phyloP scores from a whole-genome alignment of 1,140 invertebrate species.

The Holotrichia oblita region DNA sequence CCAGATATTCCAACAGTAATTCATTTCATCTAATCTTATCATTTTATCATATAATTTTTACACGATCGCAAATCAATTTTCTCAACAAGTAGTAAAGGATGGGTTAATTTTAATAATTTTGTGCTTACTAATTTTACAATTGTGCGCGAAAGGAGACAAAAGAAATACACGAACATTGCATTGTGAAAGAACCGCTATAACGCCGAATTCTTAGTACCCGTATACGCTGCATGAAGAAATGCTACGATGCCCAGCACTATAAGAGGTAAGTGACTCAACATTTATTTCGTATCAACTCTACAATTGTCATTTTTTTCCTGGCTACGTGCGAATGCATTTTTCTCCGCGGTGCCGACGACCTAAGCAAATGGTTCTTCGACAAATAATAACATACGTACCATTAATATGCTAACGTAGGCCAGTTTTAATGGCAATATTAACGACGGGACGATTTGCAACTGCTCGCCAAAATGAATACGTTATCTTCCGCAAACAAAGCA shows the following conservation, averaged over 20 bases:
- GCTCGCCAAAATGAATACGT: neutral
- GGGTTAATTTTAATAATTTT: neutral
- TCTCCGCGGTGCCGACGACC: conserved; percentile 16
- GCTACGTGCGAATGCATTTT: conserved; percentile 18
- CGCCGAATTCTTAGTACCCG: neutral
- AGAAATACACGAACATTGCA: neutral
- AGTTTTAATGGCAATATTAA: conserved; percentile 30
- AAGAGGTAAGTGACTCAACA: conserved; percentile 55
- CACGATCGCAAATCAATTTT: too few species aligned
- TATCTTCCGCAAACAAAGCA: conserved; percentile 26
- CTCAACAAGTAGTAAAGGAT: neutral
- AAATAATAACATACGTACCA: neutral
- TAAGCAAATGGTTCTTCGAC: conserved; percentile 8
- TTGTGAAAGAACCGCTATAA: conserved; percentile 3
- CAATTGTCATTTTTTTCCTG: conserved; percentile 21
- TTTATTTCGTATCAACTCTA: conserved; percentile 5
- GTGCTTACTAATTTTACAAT: neutral
- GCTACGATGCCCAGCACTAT: conserved; percentile 60
- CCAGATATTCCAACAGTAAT: neutral
- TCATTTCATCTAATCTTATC: neutral
- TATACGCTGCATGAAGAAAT: conserved; percentile 49
- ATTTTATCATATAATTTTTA: neutral
- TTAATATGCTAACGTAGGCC: conserved; percentile 1
- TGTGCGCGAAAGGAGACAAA: conserved; percentile 2
- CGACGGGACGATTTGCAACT: conserved; percentile 18